Evolutionary conservation across 2,797 vertebrate genomes (phyloP).

Genomic region (Urophycis tenuis): DNA sequence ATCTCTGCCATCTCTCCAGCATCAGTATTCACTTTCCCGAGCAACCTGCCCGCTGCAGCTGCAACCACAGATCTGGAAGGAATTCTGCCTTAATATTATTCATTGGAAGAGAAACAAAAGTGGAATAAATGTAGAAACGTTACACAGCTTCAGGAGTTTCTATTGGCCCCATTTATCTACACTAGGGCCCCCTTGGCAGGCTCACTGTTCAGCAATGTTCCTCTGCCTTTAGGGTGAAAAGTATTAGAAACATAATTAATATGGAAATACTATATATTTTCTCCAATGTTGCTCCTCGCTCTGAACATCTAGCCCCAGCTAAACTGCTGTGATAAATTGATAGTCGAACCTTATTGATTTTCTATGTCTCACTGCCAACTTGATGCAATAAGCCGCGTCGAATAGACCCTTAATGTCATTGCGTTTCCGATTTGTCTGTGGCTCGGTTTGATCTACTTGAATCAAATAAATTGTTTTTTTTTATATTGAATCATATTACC

Average conservation of each 20-base stretch:
- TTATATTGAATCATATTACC: not conserved
- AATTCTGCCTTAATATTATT: constrained; percentile 63
- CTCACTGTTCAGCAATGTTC: not conserved
- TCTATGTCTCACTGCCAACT: constrained; percentile 3
- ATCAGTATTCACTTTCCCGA: constrained; percentile 51
- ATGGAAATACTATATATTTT: not conserved
- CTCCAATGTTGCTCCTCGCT: not conserved
- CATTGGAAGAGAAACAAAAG: constrained; percentile 69
- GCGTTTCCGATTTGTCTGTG: not conserved
- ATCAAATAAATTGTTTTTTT: not conserved
- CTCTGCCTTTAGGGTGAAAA: not conserved
- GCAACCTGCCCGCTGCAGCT: constrained; percentile 62
- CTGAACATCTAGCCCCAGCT: not conserved
- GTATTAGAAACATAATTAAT: constrained; percentile 5
- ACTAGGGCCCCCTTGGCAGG: not conserved
- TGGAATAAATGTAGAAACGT: constrained; percentile 54
- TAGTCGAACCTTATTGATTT: not conserved
- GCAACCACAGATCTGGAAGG: constrained; percentile 61
- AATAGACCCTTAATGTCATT: not conserved
- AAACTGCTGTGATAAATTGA: not conserved
- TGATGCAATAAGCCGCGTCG: not conserved
- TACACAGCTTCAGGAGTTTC: constrained; percentile 58
- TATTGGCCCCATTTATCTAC: constrained; percentile 66
- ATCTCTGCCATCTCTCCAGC: constrained; percentile 5
- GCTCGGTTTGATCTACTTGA: not conserved